Evolutionary conservation across 2,113 vertebrate genomes (phyloP).

Genomic region (Falcunculus frontatus): DNA sequence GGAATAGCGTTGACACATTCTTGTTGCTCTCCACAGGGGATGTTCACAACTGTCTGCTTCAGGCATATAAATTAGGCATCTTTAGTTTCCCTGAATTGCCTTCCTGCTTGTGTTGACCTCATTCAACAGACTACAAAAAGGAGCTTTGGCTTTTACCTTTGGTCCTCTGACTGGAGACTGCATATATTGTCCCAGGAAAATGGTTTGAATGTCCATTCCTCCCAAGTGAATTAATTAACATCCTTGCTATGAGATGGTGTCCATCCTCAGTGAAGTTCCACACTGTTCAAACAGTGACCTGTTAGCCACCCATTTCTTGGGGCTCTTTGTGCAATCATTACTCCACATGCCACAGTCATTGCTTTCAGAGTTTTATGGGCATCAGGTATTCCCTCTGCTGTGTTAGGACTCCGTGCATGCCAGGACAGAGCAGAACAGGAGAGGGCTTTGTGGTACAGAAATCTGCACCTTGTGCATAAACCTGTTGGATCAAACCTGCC

Average conservation of each 20-base stretch:
- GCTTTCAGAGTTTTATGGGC: background rate
- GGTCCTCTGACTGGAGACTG: background rate
- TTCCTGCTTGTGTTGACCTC: background rate
- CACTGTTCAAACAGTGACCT: background rate
- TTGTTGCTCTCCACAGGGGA: conserved; percentile 27
- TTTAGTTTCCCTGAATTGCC: background rate
- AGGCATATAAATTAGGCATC: conserved; percentile 21
- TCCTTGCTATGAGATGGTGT: background rate
- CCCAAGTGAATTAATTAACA: background rate
- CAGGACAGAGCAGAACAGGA: background rate
- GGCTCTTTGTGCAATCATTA: background rate
- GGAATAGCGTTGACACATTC: conserved; percentile 2
- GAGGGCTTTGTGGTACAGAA: background rate
- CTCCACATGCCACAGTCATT: too few relatives aligned
- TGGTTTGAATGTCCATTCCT: background rate
- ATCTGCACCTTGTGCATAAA: background rate
- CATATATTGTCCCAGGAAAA: background rate
- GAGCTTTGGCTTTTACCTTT: background rate
- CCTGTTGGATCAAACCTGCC: fast-evolving
- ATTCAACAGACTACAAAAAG: background rate
- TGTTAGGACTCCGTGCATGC: background rate
- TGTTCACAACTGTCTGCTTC: conserved; percentile 26
- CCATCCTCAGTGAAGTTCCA: background rate
- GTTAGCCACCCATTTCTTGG: background rate
- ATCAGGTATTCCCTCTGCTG: background rate